Conservation (phyloP, 2,888 invertebrate genomes). For the Xylota segnis region DNA sequence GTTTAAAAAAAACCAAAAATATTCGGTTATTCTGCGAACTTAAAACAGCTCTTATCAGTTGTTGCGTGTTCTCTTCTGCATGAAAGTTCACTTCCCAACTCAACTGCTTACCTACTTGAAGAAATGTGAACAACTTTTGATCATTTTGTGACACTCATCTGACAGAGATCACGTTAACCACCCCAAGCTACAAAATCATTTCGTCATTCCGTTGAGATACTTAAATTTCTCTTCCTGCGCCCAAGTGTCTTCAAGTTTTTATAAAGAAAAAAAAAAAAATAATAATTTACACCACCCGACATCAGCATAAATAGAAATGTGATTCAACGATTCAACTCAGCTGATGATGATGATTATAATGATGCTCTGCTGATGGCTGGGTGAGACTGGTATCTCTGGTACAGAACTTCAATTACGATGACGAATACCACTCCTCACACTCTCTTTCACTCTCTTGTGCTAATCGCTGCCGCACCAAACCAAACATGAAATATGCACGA, state of each 20-base stretch:
- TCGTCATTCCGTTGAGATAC: neutral
- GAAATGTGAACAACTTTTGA: neutral
- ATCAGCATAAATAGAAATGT: slow-evolving; percentile 40
- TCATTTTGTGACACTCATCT: neutral
- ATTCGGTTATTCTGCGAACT: no score
- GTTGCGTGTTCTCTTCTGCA: no score
- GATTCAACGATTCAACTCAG: slow-evolving; percentile 24
- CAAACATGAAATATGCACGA: slow-evolving; percentile 43
- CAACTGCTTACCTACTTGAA: neutral
- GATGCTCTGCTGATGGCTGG: slow-evolving; percentile 13
- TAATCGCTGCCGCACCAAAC: slow-evolving; percentile 40
- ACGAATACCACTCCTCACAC: slow-evolving; percentile 13
- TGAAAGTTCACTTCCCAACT: no score
- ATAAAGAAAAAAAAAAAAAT: neutral
- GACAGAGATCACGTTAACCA: neutral
- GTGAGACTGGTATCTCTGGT: slow-evolving; percentile 27
- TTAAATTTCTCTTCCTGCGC: slow-evolving; percentile 8
- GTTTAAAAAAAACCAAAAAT: no score
- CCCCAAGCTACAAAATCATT: neutral
- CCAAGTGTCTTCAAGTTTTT: neutral
- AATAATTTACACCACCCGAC: slow-evolving; percentile 3
- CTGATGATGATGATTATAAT: slow-evolving; percentile 24
- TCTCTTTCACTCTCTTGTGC: slow-evolving; percentile 12
- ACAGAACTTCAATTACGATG: slow-evolving; percentile 32
- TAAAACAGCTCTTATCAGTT: no score